These are phyloP conservation scores for Antheraea assamensis DNA, from an alignment of 2,888 invertebrate species.

Conservation along the genomic window DNA sequence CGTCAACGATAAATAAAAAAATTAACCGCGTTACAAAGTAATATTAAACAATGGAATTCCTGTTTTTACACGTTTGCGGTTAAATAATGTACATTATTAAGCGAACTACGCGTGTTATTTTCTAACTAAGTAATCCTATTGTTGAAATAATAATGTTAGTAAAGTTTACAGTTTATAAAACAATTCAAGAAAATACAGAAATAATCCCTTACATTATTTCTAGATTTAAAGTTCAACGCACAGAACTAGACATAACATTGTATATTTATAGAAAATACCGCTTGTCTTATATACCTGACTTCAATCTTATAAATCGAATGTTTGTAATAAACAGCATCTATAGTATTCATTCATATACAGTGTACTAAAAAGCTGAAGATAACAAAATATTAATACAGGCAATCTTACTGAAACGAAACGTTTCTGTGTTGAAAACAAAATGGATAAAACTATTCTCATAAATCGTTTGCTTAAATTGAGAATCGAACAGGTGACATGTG, in stretches of 20 bases:
- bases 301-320: neutral
- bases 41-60: neutral
- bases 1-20: no score
- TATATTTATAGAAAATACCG: neutral
- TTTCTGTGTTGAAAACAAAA: no score
- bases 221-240: constrained; percentile 3
- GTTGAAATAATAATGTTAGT: neutral
- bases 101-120: neutral
- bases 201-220: neutral
- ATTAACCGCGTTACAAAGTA: neutral
- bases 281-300: neutral
- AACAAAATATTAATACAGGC: neutral
- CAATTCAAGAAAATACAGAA: neutral
- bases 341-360: neutral
- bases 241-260: constrained; percentile 9
- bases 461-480: no score
- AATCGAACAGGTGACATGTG: no score
- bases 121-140: constrained; percentile 17
- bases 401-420: no score
- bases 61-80: neutral
- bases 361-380: no score
- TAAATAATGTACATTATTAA: neutral
- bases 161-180: constrained; percentile 10
- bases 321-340: neutral
- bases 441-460: no score